Evolutionary conservation across 2,888 invertebrate species (phyloP).

Genomic region (Litoditis marina): DNA sequence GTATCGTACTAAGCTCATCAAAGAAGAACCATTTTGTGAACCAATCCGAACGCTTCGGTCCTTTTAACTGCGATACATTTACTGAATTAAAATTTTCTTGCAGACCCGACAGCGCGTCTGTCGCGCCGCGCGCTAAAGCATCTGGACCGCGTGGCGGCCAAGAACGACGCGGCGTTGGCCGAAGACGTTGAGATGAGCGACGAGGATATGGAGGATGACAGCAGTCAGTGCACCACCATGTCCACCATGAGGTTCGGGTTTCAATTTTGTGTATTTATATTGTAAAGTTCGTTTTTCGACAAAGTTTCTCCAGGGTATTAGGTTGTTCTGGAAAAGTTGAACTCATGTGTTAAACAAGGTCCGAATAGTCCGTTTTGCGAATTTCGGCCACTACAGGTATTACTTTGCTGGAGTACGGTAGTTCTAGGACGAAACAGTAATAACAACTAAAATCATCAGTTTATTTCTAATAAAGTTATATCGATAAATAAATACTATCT

Average conservation of each 20-base stretch:
- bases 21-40: no score
- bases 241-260: constrained; percentile 31
- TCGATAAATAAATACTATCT: no score
- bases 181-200: constrained; percentile 26
- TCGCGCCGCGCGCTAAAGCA: constrained; percentile 42
- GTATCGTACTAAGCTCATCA: no score
- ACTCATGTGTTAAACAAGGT: background rate
- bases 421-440: no score
- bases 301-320: no score
- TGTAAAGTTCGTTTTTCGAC: no score
- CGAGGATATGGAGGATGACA: constrained; percentile 29
- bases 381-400: constrained; percentile 7
- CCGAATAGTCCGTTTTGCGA: background rate
- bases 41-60: no score
- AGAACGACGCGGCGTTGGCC: constrained; percentile 37
- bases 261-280: no score
- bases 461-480: no score
- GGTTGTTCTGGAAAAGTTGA: no score
- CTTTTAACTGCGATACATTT: background rate
- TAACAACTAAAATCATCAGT: no score
- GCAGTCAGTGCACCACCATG: constrained; percentile 24
- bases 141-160: constrained; percentile 51
- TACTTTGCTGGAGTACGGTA: background rate
- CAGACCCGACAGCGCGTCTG: constrained; percentile 21
- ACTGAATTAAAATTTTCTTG: background rate